Conservation (phyloP, 2,888 invertebrate species). For the Scrobipalpa costella region DNA sequence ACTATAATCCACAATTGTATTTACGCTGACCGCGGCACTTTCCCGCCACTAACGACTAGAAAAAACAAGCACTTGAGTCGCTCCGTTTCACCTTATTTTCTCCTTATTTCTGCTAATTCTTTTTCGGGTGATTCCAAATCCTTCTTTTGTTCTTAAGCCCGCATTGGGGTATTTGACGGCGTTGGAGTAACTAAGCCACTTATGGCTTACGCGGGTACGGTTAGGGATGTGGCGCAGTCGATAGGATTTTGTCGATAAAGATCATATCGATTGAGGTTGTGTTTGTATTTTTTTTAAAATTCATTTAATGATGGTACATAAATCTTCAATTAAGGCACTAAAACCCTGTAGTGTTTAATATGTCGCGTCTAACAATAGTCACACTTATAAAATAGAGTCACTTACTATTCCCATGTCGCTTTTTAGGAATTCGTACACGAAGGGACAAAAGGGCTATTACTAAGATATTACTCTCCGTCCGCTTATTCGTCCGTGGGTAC, state of each 20-base stretch:
- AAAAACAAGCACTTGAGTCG: slow-evolving; percentile 23
- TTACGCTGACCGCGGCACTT: slow-evolving; percentile 39
- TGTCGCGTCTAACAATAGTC: too few species aligned
- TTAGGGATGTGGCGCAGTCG: slow-evolving; percentile 41
- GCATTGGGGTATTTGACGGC: slow-evolving; percentile 71
- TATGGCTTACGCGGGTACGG: slow-evolving; percentile 54
- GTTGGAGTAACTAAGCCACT: slow-evolving; percentile 77
- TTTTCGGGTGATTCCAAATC: slow-evolving; percentile 58
- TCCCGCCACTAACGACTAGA: slow-evolving; percentile 39
- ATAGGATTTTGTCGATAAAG: slow-evolving; percentile 36
- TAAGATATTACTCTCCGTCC: too few species aligned
- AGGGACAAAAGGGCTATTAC: too few species aligned
- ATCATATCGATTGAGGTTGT: not conserved
- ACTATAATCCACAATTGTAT: slow-evolving; percentile 28
- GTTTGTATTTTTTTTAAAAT: not conserved
- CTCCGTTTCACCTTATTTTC: slow-evolving; percentile 16
- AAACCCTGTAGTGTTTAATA: too few species aligned
- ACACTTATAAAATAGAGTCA: too few species aligned
- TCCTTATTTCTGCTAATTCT: slow-evolving; percentile 55
- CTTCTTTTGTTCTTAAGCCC: slow-evolving; percentile 73
- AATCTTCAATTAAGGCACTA: too few species aligned
- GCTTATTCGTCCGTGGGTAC: too few species aligned
- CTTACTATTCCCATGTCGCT: too few species aligned
- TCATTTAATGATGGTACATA: too few species aligned
- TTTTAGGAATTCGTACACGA: too few species aligned